Base-by-base conservation (phyloP, 2,888 invertebrate species). In the Apamea crenata region DNA sequence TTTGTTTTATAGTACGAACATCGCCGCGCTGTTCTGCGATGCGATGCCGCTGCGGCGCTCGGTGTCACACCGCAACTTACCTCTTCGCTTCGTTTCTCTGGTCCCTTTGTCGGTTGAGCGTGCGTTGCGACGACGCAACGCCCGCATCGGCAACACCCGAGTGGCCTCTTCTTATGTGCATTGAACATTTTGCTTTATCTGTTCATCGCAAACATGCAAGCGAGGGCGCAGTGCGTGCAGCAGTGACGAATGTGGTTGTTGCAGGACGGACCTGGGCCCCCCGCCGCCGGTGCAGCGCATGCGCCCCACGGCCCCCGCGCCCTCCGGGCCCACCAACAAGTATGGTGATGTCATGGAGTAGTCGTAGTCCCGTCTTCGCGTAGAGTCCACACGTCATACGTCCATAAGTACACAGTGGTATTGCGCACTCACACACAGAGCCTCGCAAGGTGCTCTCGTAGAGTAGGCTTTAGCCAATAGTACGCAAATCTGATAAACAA, bases 341-440 rank as follows among this genome's bases (percentile, higher is more conserved):
- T 96, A 97, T 86, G 96, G 95, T 12, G 95, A 96, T 90, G 82
- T 73, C 65, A 90, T 96, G 91, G 96, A 96, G 32, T 96, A 93
- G 87, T 25, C 65, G 36, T 25, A 44, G 69, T 67, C 44, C 12
- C 72, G 53, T 78, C 70, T n/a, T 66, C 47, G 16, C 73, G 83
- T 77, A 83, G 44, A 65, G 63, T 70, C 69, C 47, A 70, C 74
- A 53, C 70, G 70, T 75, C 78, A 70, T 71, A 73, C 66, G 47
- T 63, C 71, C 69, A 85, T 67, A 71, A 74, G 70, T 73, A 63
- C 80, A 73, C 25, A 53, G 71, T 72, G 82, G 72, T 74, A 80
- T 40, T 29, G 81, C 66, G 76, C 65, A 72, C 70, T 69, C 59
- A 40, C 29, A 40, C n/a, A 16, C 29, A 66, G 67, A 71, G 70